These are phyloP conservation scores for Thryonomys swinderianus DNA, from an alignment of 2,113 vertebrate genomes.

Conservation along the genomic window DNA sequence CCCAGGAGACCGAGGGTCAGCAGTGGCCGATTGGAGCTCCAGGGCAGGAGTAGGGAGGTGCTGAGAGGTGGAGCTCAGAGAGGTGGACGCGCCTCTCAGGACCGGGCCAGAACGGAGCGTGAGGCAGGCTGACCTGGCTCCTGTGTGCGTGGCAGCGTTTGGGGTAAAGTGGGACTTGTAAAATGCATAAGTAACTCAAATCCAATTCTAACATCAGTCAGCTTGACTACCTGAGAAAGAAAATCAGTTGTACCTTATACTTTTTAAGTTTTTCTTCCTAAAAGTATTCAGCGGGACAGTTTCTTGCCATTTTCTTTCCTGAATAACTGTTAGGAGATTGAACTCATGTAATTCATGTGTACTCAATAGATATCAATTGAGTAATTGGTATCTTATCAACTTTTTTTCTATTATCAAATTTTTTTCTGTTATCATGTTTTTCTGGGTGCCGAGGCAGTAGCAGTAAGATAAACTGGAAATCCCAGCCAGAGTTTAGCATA, in stretches of 20 bases:
- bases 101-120: background rate
- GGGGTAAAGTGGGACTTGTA: background rate
- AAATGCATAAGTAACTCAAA: background rate
- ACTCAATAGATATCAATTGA: background rate
- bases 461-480: background rate
- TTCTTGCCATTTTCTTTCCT: background rate
- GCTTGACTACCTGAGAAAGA: background rate
- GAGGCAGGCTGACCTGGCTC: background rate
- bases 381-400: too few species aligned
- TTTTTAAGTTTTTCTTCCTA: background rate
- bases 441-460: background rate
- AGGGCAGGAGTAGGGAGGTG: background rate
- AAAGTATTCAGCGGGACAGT: background rate
- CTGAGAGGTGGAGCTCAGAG: background rate
- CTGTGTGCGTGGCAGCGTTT: background rate
- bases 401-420: background rate
- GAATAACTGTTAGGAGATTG: background rate
- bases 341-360: slow-evolving; percentile 17
- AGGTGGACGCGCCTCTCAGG: rapidly evolving
- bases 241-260: background rate
- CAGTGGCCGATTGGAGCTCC: background rate
- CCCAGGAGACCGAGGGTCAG: background rate
- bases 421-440: too few species aligned
- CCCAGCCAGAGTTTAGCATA: background rate
- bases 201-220: rapidly evolving